Conservation (phyloP, 2,113 vertebrate genomes). For the Sander vitreus region DNA sequence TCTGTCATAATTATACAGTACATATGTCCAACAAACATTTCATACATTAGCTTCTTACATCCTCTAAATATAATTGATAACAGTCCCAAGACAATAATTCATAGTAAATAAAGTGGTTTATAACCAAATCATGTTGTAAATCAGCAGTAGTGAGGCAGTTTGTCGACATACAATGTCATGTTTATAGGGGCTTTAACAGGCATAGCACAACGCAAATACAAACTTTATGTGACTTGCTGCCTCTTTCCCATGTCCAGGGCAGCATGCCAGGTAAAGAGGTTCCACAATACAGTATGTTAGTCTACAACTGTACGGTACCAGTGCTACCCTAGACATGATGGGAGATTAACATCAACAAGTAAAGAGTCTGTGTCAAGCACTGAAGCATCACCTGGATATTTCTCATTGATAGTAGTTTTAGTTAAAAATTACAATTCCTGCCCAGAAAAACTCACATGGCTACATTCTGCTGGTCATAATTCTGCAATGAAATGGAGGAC, state of each 20-base stretch:
- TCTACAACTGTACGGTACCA: not conserved
- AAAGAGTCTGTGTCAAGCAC: not conserved
- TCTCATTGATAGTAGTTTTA: not conserved
- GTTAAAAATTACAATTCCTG: conserved; percentile 18
- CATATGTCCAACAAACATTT: not conserved
- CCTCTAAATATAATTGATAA: not conserved
- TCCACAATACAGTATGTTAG: not conserved
- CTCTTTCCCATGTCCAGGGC: not conserved
- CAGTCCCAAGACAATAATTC: not conserved
- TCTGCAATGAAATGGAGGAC: conserved; percentile 20
- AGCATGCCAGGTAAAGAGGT: not conserved
- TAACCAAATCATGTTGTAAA: conserved; percentile 13
- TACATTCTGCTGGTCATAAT: conserved; percentile 10
- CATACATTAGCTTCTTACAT: not conserved
- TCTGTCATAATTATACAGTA: not conserved
- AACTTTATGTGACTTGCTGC: conserved; percentile 8
- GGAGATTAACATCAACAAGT: not conserved
- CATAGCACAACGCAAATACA: not conserved
- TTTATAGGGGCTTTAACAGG: not conserved
- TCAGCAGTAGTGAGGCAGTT: not conserved
- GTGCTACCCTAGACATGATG: not conserved
- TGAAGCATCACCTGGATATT: not conserved
- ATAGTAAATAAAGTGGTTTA: not conserved
- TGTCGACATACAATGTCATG: not conserved
- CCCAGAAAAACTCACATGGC: conserved; percentile 6